Percentiles rank a stretch among this genome's conserved stretches.
Conservation (phyloP, 2,888 invertebrate genomes). For the Phengaris arion region DNA sequence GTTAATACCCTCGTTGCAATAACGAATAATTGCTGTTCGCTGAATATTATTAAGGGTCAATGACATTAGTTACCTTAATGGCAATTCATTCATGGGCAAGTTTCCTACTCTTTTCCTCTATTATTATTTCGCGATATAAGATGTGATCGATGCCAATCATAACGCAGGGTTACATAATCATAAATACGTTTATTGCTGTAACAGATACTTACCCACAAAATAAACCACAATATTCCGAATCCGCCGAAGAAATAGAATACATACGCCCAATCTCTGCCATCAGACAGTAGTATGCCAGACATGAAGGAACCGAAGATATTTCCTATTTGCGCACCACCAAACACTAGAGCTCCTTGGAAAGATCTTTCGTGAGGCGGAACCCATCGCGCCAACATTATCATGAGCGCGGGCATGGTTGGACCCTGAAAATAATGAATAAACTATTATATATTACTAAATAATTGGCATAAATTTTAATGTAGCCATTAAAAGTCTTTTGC, state of each 20-base stretch:
- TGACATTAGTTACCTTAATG: too few relatives aligned
- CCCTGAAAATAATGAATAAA: slow-evolving; percentile 68
- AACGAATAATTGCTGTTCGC: neutral
- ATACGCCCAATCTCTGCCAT: slow-evolving; percentile 75
- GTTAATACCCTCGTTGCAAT: neutral
- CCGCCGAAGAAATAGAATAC: slow-evolving; percentile 81
- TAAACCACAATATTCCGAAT: slow-evolving; percentile 77
- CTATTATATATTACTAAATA: too few relatives aligned
- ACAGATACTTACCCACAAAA: slow-evolving; percentile 63
- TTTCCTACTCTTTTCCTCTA: too few relatives aligned
- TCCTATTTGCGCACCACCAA: slow-evolving; percentile 80
- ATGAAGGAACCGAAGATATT: slow-evolving; percentile 77
- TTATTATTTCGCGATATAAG: too few relatives aligned
- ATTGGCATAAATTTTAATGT: too few relatives aligned
- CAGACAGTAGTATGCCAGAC: slow-evolving; percentile 72
- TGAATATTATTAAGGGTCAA: neutral
- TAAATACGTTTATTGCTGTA: neutral
- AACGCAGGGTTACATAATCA: neutral
- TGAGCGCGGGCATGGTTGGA: slow-evolving; percentile 86
- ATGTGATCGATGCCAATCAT: too few relatives aligned
- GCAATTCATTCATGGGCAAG: too few relatives aligned
- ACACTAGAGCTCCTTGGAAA: slow-evolving; percentile 79
- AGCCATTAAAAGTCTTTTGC: too few relatives aligned
- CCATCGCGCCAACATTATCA: slow-evolving; percentile 81
- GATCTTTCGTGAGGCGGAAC: slow-evolving; percentile 80